Conservation (phyloP, 2,113 vertebrate genomes). For the Oryzias curvinotus region DNA sequence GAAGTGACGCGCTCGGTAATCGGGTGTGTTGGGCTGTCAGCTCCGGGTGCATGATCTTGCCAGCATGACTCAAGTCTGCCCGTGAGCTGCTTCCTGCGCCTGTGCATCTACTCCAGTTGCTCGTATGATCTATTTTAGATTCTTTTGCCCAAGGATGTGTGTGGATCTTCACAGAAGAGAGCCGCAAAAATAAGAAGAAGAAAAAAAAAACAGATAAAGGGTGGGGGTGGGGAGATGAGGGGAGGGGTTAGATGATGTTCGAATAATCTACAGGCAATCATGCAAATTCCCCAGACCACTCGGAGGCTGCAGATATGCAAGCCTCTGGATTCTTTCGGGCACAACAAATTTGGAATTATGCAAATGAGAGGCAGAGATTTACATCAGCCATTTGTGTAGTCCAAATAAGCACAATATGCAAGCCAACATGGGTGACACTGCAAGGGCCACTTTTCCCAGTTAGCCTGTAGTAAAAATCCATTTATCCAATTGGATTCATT, state of each 20-base stretch:
- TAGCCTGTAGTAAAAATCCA: slow-evolving; percentile 33
- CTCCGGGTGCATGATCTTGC: slow-evolving; percentile 76
- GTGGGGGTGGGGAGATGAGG: slow-evolving; percentile 5
- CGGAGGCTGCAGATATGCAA: slow-evolving; percentile 54
- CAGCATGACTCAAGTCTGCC: slow-evolving; percentile 81
- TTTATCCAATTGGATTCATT: slow-evolving; percentile 46
- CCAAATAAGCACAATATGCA: slow-evolving; percentile 18
- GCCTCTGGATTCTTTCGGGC: slow-evolving; percentile 43
- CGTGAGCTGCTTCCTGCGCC: slow-evolving; percentile 73
- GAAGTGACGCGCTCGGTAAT: slow-evolving; percentile 68
- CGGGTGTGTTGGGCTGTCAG: slow-evolving; percentile 72
- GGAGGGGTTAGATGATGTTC: slow-evolving; percentile 62
- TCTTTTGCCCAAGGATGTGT: slow-evolving; percentile 74
- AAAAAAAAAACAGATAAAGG: slow-evolving; percentile 1
- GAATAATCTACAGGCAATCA: slow-evolving; percentile 79
- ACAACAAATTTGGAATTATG: slow-evolving; percentile 68
- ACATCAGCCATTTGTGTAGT: slow-evolving; percentile 32
- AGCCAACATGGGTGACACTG: slow-evolving; percentile 33
- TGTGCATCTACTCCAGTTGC: slow-evolving; percentile 74
- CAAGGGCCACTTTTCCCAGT: slow-evolving; percentile 23
- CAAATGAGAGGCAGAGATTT: slow-evolving; percentile 57
- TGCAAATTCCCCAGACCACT: slow-evolving; percentile 68
- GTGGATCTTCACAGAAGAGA: slow-evolving; percentile 71
- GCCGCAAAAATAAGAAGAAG: slow-evolving; percentile 46
- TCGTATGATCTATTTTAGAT: slow-evolving; percentile 79